Evolutionary conservation across 2,888 invertebrate genomes (phyloP).

Genomic region (Vesta saturnalis): DNA sequence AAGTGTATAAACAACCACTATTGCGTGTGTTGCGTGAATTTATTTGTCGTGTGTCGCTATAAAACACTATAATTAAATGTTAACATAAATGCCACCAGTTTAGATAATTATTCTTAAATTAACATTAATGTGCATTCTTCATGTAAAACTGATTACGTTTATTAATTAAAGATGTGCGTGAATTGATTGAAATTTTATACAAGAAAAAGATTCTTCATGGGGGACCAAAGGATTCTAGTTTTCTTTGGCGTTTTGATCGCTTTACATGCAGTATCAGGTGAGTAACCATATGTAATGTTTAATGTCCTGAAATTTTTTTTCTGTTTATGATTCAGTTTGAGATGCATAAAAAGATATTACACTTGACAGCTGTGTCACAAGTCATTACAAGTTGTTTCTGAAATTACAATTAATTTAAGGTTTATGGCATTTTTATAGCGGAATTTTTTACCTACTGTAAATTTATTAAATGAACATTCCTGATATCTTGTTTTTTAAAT

Average conservation of each 20-base stretch:
- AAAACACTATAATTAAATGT: constrained; percentile 36
- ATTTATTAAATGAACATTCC: too few species aligned
- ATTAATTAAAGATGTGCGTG: not conserved
- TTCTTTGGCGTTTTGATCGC: not conserved
- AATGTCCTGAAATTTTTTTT: not conserved
- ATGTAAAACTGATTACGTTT: constrained; percentile 15
- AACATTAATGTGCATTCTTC: constrained; percentile 14
- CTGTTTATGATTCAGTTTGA: not conserved
- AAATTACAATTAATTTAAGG: not conserved
- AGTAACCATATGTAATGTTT: not conserved
- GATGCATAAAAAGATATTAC: not conserved
- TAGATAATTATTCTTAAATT: constrained; percentile 30
- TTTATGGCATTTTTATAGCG: constrained; percentile 6
- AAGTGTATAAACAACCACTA: constrained; percentile 17
- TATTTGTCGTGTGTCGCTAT: constrained; percentile 29
- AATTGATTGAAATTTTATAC: not conserved
- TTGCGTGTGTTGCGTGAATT: constrained; percentile 36
- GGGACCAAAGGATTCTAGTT: not conserved
- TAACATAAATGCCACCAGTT: constrained; percentile 35
- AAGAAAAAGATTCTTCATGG: not conserved
- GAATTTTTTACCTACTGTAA: too few species aligned
- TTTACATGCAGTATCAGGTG: not conserved
- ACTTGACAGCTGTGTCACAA: not conserved
- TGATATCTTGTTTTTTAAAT: not conserved
- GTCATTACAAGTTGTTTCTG: not conserved